These are phyloP conservation scores for Acomys russatus DNA, from an alignment of 2,797 vertebrate genomes.

Conservation along the genomic window DNA sequence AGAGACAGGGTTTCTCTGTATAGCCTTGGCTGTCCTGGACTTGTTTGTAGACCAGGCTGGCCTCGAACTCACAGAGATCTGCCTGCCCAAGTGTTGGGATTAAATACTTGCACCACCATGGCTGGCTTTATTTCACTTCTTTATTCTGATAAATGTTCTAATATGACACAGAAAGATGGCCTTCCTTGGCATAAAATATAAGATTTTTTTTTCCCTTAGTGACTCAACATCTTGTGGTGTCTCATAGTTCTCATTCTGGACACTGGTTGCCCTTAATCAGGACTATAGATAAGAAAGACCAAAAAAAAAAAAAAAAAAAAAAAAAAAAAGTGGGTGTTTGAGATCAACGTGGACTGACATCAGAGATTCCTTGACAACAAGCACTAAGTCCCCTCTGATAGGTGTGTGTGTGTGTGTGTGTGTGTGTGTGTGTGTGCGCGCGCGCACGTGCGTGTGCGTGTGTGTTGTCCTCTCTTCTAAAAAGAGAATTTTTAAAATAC, in stretches of 20 bases:
- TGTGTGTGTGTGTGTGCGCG: too few species aligned
- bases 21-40: too few species aligned
- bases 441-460: background rate
- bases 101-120: too few species aligned
- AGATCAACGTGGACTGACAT: conserved; percentile 11
- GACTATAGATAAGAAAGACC: conserved; percentile 17
- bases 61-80: too few species aligned
- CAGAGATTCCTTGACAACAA: conserved; percentile 32
- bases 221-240: conserved; percentile 31
- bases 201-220: background rate
- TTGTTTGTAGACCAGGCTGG: too few species aligned
- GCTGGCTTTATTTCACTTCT: conserved; percentile 14
- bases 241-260: conserved; percentile 55
- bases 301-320: too few species aligned
- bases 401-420: background rate
- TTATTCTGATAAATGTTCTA: conserved; percentile 67
- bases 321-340: background rate
- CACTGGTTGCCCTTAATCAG: conserved; percentile 1
- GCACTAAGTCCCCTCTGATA: background rate
- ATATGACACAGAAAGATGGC: conserved; percentile 27
- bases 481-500: conserved; percentile 52
- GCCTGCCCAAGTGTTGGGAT: too few species aligned
- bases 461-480: conserved; percentile 53
- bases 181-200: conserved; percentile 31
- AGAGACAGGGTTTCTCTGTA: too few species aligned